phyloP scores from a whole-genome alignment of 2,888 invertebrate genomes.

The Tethea ocularis region DNA sequence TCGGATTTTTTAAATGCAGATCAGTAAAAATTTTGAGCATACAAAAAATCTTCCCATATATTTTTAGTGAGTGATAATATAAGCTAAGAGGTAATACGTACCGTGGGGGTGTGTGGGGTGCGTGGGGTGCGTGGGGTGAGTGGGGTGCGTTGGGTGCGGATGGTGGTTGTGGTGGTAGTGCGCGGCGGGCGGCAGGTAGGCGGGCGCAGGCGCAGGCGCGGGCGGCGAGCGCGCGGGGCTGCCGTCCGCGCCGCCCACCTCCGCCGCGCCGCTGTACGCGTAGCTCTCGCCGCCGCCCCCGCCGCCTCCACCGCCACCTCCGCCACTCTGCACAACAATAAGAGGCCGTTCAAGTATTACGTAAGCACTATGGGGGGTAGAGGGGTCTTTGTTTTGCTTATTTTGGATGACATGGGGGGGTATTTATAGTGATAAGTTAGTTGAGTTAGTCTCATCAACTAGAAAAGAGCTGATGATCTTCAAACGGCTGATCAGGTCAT shows the following conservation, averaged over 20 bases:
- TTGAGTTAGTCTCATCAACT: too few relatives aligned
- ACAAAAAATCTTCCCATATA: too few relatives aligned
- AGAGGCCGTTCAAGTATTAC: too few relatives aligned
- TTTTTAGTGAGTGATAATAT: too few relatives aligned
- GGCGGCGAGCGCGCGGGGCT: conserved; percentile 94
- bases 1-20: too few relatives aligned
- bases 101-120: conserved; percentile 5
- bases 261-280: conserved; percentile 60
- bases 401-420: too few relatives aligned
- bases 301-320: conserved; percentile 44
- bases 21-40: too few relatives aligned
- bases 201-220: conserved; percentile 50
- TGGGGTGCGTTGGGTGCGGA: conserved; percentile 56
- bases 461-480: too few relatives aligned
- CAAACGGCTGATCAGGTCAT: too few relatives aligned
- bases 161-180: conserved; percentile 73
- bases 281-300: conserved; percentile 66
- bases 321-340: conserved; percentile 39
- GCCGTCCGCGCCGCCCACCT: conserved; percentile 70
- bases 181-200: conserved; percentile 72
- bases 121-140: conserved; percentile 46
- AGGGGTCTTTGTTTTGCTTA: too few relatives aligned
- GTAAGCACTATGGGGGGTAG: too few relatives aligned
- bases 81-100: neutral
- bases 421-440: too few relatives aligned